Base-by-base conservation (phyloP, 2,888 invertebrate species). In the Tiliacea citrago region DNA sequence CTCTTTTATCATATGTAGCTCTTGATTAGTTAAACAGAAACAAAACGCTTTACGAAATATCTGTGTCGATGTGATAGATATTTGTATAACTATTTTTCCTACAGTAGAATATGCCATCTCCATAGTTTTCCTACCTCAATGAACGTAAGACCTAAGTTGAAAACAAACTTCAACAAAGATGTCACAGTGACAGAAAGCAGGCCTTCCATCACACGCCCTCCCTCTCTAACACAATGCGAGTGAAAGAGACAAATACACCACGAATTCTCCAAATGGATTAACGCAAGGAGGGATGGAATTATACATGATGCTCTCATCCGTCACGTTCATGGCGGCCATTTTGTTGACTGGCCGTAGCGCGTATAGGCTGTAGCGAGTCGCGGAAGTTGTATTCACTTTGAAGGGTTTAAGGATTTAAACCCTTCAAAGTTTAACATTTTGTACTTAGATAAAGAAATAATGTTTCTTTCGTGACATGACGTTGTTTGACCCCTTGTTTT, bases 261-360 rank as follows among this genome's bases (percentile, higher is more conserved):
- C 63, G 57, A 65, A 60, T 82, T 66, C 85, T 61, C 75, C 75
- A 77, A 84, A 86, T 74, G 85, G 82, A 86, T 84, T 86, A 82
- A 82, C 67, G 58, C 65, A 65, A 62, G 69, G 58, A 71, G 69
- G 77, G 55, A 57, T 73, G 75, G 79, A 79, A 86, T 87, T 86
- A 88, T 86, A 86, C 84, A 86, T 77, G 85, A 78, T 83, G 82
- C 70, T 68, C 73, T 77, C 88, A 88, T 90, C 84, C 85, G 84
- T 90, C 89, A 88, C 84, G 87, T 82, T 85, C 82, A 85, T 51
- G 82, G 75, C 74, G 75, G 84, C 85, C 81, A 77, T 87, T 81
- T 85, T 78, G 79, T 70, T 74, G 55, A 84, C 85, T 82, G n/a
- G n/a, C n/a, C n/a, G n/a, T n/a, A n/a, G n/a, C n/a, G n/a, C n/a